Evolutionary conservation across 2,797 vertebrate species (phyloP), one percentile per base, ranked within the genome.

Genomic region (Hapalemur alaotrensis): DNA sequence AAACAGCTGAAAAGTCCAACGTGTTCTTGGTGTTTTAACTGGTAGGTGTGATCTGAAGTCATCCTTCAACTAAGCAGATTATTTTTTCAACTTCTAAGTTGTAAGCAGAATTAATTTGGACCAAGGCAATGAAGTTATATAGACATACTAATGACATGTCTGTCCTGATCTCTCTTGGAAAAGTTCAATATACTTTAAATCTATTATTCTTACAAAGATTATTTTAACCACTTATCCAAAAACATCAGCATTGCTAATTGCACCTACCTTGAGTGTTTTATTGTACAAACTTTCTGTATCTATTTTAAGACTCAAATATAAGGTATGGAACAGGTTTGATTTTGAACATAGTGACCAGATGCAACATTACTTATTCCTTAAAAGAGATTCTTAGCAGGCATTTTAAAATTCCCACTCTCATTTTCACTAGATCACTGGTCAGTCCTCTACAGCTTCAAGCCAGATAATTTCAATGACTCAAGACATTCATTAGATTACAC

Each of bases 261-360:
- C 1, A 90, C 28, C 61, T 54, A 54, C 25, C 48, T 90, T 61
- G n/a, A 85, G 78, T 82, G 61, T 54, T 90, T 72, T 63, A 69
- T 23, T 76, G 75, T 30, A 43, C 28, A 81, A 78, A 91, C 46
- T 18, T 73, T 50, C 48, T 41, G 1, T 75, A 81, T 72, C 69
- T 93, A 95, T 97, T 84, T 91, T 80, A 96, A 96, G 54, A 41
- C 65, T 82, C 67, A 72, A 73, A 76, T 69, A n/a, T 61, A 82
- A 83, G 35, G 52, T 41, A 88, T 75, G 43, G 54, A 70, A 54
- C n/a, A 52, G 28, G 63, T 91, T 91, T 97, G 30, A 91, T 54
- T 76, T 91, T 94, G n/a, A 91, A 83, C 54, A 61, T 7, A 83
- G 54, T n/a, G 17, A 93, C 11, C 59, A 83, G 84, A 81, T 93